A percentile compares a stretch with the other conserved stretches of the same genome.
Conservation (phyloP, 2,888 invertebrate species). For the Apamea anceps region DNA sequence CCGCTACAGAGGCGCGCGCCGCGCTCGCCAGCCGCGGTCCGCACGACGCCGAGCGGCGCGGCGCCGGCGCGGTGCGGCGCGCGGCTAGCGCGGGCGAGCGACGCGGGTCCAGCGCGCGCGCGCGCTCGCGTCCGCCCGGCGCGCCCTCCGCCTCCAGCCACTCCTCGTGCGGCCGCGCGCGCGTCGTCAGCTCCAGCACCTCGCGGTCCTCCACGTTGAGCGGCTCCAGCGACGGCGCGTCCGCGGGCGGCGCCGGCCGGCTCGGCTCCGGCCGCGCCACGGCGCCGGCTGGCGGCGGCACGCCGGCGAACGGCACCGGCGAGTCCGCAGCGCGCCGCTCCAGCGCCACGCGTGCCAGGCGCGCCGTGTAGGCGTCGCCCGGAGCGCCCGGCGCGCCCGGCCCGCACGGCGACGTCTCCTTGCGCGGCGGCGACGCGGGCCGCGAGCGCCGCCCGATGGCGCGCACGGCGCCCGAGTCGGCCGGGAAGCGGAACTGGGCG, state of each 20-base stretch:
- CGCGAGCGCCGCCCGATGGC: constrained; percentile 91
- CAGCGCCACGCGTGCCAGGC: constrained; percentile 87
- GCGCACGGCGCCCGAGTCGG: constrained; percentile 92
- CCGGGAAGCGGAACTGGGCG: constrained; percentile 86
- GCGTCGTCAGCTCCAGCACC: constrained; percentile 87
- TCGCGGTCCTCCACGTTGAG: constrained; percentile 75
- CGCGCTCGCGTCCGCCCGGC: constrained; percentile 54
- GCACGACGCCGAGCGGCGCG: constrained; percentile 67
- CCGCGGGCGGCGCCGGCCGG: constrained; percentile 74
- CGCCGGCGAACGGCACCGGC: constrained; percentile 85
- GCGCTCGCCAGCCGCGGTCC: constrained; percentile 50
- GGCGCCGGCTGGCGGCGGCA: constrained; percentile 79
- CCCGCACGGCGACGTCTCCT: constrained; percentile 88
- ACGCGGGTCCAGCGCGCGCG: constrained; percentile 59
- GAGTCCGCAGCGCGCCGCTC: constrained; percentile 87
- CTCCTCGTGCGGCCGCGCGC: constrained; percentile 72
- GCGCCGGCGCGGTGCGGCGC: constrained; percentile 45
- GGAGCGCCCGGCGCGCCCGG: constrained; percentile 67
- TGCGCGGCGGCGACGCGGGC: constrained; percentile 93
- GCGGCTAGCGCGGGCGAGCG: constrained; percentile 51
- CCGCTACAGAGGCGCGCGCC: constrained; percentile 67
- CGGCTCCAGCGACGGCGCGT: constrained; percentile 65
- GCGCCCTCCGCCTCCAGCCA: constrained; percentile 58
- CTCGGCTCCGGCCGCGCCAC: constrained; percentile 74
- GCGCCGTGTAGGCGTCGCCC: constrained; percentile 75